Evolutionary conservation across 1,140 invertebrate species (phyloP).

Genomic region (Drosophila burlai): DNA sequence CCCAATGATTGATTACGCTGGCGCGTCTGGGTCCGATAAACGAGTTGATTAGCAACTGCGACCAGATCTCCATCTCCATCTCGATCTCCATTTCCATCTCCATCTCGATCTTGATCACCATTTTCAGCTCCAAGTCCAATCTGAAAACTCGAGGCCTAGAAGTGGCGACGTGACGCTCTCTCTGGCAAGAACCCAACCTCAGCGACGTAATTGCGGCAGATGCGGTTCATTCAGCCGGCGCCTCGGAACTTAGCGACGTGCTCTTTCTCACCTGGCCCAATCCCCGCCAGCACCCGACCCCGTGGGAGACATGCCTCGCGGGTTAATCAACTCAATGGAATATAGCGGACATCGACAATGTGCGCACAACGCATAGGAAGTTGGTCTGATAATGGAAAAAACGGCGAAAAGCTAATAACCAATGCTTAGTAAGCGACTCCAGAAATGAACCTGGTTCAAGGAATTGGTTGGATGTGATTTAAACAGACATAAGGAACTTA

Average conservation of each 20-base stretch:
- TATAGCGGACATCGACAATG: slow-evolving; percentile 37
- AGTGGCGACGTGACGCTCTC: slow-evolving; percentile 30
- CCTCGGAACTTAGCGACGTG: slow-evolving; percentile 30
- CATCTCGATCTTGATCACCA: slow-evolving; percentile 13
- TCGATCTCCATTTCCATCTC: slow-evolving; percentile 4
- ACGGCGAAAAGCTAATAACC: not conserved
- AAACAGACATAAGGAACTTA: not conserved
- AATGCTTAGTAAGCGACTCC: slow-evolving; percentile 2
- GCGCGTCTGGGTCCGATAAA: slow-evolving; percentile 44
- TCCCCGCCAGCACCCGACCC: slow-evolving; percentile 1
- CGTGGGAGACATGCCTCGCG: slow-evolving; percentile 22
- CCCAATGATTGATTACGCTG: slow-evolving; percentile 69
- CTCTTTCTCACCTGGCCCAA: slow-evolving; percentile 31
- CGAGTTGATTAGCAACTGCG: slow-evolving; percentile 56
- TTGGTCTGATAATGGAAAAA: slow-evolving; percentile 26
- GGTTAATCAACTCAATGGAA: slow-evolving; percentile 41
- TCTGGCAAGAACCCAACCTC: not conserved
- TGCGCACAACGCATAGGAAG: slow-evolving; percentile 37
- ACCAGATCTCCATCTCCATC: slow-evolving; percentile 31
- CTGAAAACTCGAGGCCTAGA: slow-evolving; percentile 24
- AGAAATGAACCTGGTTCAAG: not conserved
- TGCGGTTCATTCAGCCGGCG: slow-evolving; percentile 34
- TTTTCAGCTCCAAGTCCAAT: slow-evolving; percentile 14
- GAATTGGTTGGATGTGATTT: slow-evolving; percentile 1
- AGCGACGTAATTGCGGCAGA: slow-evolving; percentile 35